phyloP scores from a whole-genome alignment of 2,113 vertebrate genomes.

The Chrysemys picta region DNA sequence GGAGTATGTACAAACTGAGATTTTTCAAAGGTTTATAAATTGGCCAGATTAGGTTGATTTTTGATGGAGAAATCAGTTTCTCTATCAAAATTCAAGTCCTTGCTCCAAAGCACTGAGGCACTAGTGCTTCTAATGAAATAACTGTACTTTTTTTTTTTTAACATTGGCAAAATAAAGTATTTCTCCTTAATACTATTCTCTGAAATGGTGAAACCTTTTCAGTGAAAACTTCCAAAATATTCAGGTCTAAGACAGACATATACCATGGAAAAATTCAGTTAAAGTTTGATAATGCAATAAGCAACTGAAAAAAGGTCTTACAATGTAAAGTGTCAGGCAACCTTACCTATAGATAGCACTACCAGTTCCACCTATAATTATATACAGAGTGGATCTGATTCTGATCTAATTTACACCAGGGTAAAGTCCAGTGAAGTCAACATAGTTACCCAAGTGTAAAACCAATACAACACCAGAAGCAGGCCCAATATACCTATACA shows the following conservation, averaged over 20 bases:
- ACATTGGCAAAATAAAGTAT: background rate
- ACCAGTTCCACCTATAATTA: background rate
- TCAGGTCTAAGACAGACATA: background rate
- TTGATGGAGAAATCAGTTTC: background rate
- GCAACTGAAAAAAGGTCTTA: background rate
- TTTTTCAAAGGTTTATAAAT: background rate
- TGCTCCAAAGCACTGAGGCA: background rate
- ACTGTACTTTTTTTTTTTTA: background rate
- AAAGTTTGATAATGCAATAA: background rate
- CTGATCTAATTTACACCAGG: background rate
- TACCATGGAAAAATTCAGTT: background rate
- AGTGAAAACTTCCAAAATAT: background rate
- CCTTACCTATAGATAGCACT: background rate
- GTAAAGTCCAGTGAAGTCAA: background rate
- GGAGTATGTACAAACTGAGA: background rate
- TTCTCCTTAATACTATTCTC: background rate
- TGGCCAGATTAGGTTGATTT: background rate
- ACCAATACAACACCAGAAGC: background rate
- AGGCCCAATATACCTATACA: background rate
- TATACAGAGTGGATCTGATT: background rate
- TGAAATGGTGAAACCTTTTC: background rate
- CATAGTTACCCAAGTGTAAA: background rate
- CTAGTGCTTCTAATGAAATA: background rate
- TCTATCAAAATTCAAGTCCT: background rate
- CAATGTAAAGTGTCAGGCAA: background rate